Evolutionary conservation across 2,797 vertebrate species (phyloP).

Genomic region (Thaleichthys pacificus): DNA sequence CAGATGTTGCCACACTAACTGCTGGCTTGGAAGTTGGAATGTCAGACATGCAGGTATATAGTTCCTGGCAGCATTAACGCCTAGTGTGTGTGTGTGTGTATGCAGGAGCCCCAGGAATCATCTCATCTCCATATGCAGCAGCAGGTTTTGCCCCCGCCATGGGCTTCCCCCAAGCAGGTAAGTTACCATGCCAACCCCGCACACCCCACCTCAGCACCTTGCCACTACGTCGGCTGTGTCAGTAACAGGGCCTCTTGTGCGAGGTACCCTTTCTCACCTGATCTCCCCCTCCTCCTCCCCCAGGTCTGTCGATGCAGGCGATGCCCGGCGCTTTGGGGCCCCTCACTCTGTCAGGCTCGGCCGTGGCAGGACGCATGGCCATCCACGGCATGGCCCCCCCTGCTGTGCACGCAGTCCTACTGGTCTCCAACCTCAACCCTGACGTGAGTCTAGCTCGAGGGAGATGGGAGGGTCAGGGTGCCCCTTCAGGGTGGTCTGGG

Average conservation of each 20-base stretch:
- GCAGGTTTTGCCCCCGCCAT: slow-evolving; percentile 72
- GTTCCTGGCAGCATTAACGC: slow-evolving; percentile 42
- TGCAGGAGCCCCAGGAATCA: slow-evolving; percentile 70
- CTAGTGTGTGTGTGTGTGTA: slow-evolving; percentile 13
- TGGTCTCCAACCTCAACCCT: slow-evolving; percentile 85
- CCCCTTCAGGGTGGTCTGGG: not conserved
- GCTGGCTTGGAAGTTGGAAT: not conserved
- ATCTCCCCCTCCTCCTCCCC: not conserved
- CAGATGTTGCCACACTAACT: not conserved
- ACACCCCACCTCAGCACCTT: not conserved
- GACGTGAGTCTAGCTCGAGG: slow-evolving; percentile 72
- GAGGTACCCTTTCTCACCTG: not conserved
- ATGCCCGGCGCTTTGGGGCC: slow-evolving; percentile 69
- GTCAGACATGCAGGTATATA: not conserved
- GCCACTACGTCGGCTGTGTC: no score
- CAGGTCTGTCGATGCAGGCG: slow-evolving; percentile 71
- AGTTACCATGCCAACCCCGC: slow-evolving; percentile 7
- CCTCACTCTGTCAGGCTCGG: slow-evolving; percentile 60
- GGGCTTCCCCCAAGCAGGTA: slow-evolving; percentile 75
- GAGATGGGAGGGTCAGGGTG: not conserved
- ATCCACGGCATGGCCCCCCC: slow-evolving; percentile 57
- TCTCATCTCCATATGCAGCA: slow-evolving; percentile 71
- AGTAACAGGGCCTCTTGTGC: no score
- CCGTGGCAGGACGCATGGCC: slow-evolving; percentile 66
- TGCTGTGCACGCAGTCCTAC: slow-evolving; percentile 75